Evolutionary conservation across 2,888 invertebrate genomes (phyloP).

Genomic region (Oscheius sp.): DNA sequence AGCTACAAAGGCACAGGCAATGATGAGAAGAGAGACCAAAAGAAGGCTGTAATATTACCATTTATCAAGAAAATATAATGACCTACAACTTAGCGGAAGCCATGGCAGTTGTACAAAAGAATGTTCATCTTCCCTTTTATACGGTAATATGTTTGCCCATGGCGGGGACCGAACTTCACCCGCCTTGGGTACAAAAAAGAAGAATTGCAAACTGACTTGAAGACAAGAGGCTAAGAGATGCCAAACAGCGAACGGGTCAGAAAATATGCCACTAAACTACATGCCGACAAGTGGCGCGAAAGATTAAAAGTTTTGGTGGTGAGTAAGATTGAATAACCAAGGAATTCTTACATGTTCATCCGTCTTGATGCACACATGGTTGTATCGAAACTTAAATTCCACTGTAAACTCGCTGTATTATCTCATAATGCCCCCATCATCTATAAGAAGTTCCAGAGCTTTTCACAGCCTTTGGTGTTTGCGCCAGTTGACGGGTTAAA

Average conservation of each 20-base stretch:
- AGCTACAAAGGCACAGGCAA: conserved; percentile 28
- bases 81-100: conserved; percentile 38
- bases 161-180: conserved; percentile 19
- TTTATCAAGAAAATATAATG: neutral
- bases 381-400: no score
- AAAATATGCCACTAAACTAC: neutral
- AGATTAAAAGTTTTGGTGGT: no score
- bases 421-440: no score
- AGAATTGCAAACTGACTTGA: conserved; percentile 39
- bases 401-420: no score
- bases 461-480: conserved; percentile 7
- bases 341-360: conserved; percentile 7
- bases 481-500: conserved; percentile 27
- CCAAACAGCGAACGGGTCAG: neutral
- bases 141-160: conserved; percentile 19
- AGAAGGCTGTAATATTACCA: conserved; percentile 5
- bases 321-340: no score
- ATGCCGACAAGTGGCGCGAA: no score
- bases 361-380: no score
- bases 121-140: conserved; percentile 13
- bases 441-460: neutral
- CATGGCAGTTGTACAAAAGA: conserved; percentile 30
- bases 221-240: conserved; percentile 9
- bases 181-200: conserved; percentile 11
- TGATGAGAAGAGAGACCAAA: conserved; percentile 31